Conservation (phyloP, 2,113 vertebrate species). For the Epinephelus cyanopodus region DNA sequence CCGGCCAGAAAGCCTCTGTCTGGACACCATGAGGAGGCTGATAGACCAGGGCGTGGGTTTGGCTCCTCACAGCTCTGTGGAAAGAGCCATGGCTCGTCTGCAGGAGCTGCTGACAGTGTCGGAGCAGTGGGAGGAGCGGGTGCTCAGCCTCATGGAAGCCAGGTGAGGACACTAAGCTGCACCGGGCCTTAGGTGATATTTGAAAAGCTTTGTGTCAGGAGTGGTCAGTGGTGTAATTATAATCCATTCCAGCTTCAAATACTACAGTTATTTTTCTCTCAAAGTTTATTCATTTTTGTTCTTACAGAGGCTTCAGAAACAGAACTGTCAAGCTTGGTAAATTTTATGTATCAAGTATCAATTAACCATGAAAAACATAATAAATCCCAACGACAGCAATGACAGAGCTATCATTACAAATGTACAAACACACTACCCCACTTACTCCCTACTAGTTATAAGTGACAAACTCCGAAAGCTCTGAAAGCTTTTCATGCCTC, state of each 20-base stretch:
- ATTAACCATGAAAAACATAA: background rate
- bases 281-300: too few relatives aligned
- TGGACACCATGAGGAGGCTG: slow-evolving; percentile 95
- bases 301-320: background rate
- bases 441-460: background rate
- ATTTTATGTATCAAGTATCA: background rate
- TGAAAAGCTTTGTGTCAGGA: background rate
- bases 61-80: slow-evolving; percentile 90
- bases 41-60: slow-evolving; percentile 97
- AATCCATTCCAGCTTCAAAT: background rate
- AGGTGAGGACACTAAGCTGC: slow-evolving; percentile 82
- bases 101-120: slow-evolving; percentile 96
- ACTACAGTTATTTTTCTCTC: background rate
- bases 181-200: background rate
- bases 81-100: slow-evolving; percentile 95
- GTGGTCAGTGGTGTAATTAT: background rate
- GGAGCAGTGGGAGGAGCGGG: slow-evolving; percentile 96
- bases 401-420: background rate
- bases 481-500: too few relatives aligned
- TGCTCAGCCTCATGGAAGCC: slow-evolving; percentile 89
- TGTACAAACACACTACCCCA: background rate
- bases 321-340: background rate
- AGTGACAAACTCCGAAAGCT: too few relatives aligned
- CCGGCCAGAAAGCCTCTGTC: slow-evolving; percentile 86
- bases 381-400: background rate